Conservation (phyloP, 2,888 invertebrate genomes). For the Chaitophorus viminalis region DNA sequence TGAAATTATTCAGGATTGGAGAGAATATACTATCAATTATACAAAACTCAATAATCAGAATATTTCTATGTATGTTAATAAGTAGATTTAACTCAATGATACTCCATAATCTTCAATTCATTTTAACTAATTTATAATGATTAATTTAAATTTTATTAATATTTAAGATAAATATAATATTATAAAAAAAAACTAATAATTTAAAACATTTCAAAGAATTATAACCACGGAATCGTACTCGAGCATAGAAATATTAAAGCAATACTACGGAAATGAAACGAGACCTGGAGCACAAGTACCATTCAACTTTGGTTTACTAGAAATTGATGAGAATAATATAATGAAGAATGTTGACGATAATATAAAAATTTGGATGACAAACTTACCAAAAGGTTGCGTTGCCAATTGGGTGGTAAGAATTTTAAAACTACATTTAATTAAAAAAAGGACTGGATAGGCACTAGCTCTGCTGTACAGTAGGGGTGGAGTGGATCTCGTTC, state of each 20-base stretch:
- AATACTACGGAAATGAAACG: constrained; percentile 39
- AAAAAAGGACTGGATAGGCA: too few relatives aligned
- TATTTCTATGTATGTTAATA: background rate
- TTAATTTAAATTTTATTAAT: too few relatives aligned
- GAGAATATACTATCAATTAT: constrained; percentile 14
- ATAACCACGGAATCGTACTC: constrained; percentile 55
- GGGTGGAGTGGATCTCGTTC: too few relatives aligned
- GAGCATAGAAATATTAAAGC: background rate
- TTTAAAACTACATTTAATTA: background rate
- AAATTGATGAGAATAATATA: background rate
- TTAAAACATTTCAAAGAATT: constrained; percentile 4
- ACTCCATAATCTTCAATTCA: too few relatives aligned
- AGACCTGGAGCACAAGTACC: constrained; percentile 29
- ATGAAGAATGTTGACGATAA: background rate
- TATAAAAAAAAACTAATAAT: background rate
- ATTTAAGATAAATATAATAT: too few relatives aligned
- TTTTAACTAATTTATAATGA: too few relatives aligned
- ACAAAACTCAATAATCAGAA: background rate
- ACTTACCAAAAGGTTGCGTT: constrained; percentile 34
- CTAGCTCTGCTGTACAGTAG: too few relatives aligned
- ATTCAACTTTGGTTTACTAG: constrained; percentile 58
- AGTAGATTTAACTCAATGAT: too few relatives aligned
- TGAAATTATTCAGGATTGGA: constrained; percentile 34
- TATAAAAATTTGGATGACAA: constrained; percentile 22
- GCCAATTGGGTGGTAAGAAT: constrained; percentile 63